Evolutionary conservation across 2,797 vertebrate species (phyloP).

Genomic region (Malacoraja senta): DNA sequence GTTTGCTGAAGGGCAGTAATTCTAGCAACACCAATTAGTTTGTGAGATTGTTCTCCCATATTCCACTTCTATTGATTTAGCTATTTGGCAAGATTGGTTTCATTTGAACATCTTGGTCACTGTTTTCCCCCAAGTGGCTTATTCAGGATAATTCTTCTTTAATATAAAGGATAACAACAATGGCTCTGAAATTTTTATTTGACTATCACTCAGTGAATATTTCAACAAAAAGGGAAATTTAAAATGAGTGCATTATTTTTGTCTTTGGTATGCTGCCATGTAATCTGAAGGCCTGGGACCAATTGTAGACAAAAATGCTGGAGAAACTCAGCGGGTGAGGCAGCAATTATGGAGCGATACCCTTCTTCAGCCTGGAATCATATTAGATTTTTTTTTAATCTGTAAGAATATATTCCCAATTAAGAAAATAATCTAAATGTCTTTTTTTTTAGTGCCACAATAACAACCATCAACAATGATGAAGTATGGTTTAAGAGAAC

Average conservation of each 20-base stretch:
- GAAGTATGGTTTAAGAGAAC: constrained; percentile 97
- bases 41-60: background rate
- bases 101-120: background rate
- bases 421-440: constrained; percentile 5
- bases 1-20: background rate
- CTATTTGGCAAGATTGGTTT: background rate
- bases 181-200: background rate
- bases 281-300: background rate
- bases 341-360: too few species aligned
- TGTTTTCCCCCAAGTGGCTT: background rate
- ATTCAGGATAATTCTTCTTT: background rate
- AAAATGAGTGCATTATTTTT: background rate
- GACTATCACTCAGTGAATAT: background rate
- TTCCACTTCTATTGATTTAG: background rate
- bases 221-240: background rate
- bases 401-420: background rate
- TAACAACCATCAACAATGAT: constrained; percentile 95
- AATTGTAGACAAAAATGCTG: background rate
- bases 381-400: background rate
- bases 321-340: too few species aligned
- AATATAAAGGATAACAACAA: background rate
- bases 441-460: constrained; percentile 72
- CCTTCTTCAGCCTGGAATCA: background rate
- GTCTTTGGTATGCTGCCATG: background rate
- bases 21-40: background rate